These are phyloP conservation scores for Enteromius radiatus DNA, from an alignment of 2,797 vertebrate species.

Conservation along the genomic window DNA sequence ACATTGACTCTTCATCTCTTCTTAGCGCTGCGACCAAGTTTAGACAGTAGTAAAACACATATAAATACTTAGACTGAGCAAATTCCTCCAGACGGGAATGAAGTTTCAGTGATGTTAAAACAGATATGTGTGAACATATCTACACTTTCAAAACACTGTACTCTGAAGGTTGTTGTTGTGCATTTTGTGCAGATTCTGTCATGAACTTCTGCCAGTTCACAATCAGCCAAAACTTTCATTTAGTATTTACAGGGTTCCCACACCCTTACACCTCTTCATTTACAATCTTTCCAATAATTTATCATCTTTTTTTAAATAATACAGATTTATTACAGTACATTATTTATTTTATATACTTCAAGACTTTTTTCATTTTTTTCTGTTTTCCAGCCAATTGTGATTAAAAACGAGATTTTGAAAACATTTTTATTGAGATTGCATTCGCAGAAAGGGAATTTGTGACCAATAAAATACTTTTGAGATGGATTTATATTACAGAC, in stretches of 20 bases:
- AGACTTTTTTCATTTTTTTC: neutral
- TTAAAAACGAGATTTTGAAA: neutral
- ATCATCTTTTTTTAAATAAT: neutral
- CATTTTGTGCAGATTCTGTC: constrained; percentile 32
- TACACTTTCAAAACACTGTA: constrained; percentile 24
- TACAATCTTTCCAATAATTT: neutral
- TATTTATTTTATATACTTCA: neutral
- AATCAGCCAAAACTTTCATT: constrained; percentile 21
- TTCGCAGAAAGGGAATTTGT: neutral
- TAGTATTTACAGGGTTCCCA: constrained; percentile 30
- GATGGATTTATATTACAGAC: neutral
- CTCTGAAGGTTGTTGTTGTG: constrained; percentile 34
- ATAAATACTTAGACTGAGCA: constrained; percentile 61
- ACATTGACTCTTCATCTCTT: constrained; percentile 61
- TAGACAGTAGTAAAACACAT: constrained; percentile 68
- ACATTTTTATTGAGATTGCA: neutral
- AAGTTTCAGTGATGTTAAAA: constrained; percentile 7
- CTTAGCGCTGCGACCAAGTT: constrained; percentile 65
- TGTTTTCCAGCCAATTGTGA: neutral
- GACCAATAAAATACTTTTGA: neutral
- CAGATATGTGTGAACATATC: constrained; percentile 49
- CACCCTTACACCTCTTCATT: neutral
- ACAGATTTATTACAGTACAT: neutral
- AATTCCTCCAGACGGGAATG: neutral
- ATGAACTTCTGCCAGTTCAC: constrained; percentile 7